A percentile compares a stretch with the other conserved stretches of the same genome.
These are phyloP conservation scores for Sthenelais limicola DNA, from an alignment of 2,888 invertebrate species.

Conservation along the genomic window DNA sequence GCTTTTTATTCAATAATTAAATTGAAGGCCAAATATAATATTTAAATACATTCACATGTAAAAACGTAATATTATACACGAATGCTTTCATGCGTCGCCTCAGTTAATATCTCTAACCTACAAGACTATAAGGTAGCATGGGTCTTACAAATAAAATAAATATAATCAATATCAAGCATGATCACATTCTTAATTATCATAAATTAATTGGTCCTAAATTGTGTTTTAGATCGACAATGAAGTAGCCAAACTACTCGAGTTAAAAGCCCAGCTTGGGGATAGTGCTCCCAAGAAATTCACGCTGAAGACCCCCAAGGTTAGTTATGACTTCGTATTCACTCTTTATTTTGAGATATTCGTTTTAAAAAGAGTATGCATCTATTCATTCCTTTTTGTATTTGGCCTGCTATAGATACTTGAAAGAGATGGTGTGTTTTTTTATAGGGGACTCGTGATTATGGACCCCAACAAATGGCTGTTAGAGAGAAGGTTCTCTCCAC, in stretches of 20 bases:
- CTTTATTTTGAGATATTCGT: too few species aligned
- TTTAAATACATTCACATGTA: too few species aligned
- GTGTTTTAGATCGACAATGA: constrained; percentile 85
- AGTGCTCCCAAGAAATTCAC: constrained; percentile 79
- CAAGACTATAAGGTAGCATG: too few species aligned
- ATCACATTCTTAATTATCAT: neutral
- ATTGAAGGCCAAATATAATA: too few species aligned
- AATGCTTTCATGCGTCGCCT: too few species aligned
- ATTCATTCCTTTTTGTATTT: too few species aligned
- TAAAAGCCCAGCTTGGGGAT: constrained; percentile 82
- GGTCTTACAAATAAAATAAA: too few species aligned
- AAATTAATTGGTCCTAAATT: constrained; percentile 20
- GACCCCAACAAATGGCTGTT: constrained; percentile 94
- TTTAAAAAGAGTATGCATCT: too few species aligned
- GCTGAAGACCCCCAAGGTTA: constrained; percentile 87
- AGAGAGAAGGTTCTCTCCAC: constrained; percentile 85
- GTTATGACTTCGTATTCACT: too few species aligned
- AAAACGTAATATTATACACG: too few species aligned
- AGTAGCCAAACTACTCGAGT: constrained; percentile 84
- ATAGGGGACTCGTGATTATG: constrained; percentile 91
- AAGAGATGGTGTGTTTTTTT: neutral
- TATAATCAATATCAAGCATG: neutral
- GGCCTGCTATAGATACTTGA: neutral
- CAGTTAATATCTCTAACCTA: too few species aligned
- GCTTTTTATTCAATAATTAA: too few species aligned